A percentile compares a stretch with the other conserved stretches of the same genome.
These are phyloP conservation scores for Fabriciana adippe DNA, from an alignment of 2,888 invertebrate species.

Conservation along the genomic window DNA sequence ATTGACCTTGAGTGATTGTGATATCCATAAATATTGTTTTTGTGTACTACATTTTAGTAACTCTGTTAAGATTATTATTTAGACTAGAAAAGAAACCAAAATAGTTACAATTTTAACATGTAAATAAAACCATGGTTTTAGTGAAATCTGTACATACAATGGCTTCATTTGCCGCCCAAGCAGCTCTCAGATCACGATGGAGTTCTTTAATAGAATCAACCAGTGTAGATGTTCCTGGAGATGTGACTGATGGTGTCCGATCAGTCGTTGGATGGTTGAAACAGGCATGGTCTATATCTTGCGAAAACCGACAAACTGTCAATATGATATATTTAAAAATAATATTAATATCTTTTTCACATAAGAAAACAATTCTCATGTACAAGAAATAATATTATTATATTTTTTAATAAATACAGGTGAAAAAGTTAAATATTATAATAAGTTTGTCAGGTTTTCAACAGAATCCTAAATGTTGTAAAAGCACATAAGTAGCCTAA, in stretches of 20 bases:
- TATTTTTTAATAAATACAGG: too few relatives aligned
- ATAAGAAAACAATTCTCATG: too few relatives aligned
- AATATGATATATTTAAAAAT: not conserved
- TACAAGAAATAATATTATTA: too few relatives aligned
- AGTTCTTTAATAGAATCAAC: slow-evolving; percentile 88
- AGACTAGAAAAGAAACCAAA: not conserved
- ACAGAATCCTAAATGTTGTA: too few relatives aligned
- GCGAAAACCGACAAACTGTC: slow-evolving; percentile 12
- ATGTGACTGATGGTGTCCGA: slow-evolving; percentile 87
- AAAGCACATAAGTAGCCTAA: too few relatives aligned
- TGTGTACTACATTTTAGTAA: too few relatives aligned
- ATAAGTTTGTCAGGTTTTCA: too few relatives aligned
- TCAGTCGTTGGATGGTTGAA: slow-evolving; percentile 92
- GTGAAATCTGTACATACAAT: slow-evolving; percentile 69
- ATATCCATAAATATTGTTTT: slow-evolving; percentile 27
- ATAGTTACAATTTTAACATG: not conserved
- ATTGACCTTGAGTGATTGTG: slow-evolving; percentile 30
- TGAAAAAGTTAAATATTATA: not conserved
- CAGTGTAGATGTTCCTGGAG: slow-evolving; percentile 84
- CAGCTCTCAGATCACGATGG: slow-evolving; percentile 87
- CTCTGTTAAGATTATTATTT: not conserved
- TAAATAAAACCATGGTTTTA: slow-evolving; percentile 59
- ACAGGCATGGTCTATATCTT: slow-evolving; percentile 81
- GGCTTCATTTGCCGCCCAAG: slow-evolving; percentile 87
- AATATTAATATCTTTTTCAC: not conserved